These are phyloP conservation scores for Amblyteles armatorius DNA, from an alignment of 2,888 invertebrate species.

Conservation along the genomic window DNA sequence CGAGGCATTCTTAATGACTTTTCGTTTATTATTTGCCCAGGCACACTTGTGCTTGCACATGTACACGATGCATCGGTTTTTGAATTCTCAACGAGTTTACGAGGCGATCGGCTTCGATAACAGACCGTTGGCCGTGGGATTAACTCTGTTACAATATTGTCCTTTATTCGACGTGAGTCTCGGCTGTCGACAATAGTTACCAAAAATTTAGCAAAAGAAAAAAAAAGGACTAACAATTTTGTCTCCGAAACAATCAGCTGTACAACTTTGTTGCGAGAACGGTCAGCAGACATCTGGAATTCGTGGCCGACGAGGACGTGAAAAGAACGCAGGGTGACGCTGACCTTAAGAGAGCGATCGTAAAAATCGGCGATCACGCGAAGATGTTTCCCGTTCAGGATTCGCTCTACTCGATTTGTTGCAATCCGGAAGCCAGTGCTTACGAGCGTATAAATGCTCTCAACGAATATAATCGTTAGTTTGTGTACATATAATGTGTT, in stretches of 20 bases:
- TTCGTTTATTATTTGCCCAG: conserved; percentile 14
- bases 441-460: conserved; percentile 62
- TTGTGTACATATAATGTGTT: conserved; percentile 35
- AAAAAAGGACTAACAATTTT: not conserved
- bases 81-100: conserved; percentile 51
- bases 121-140: conserved; percentile 52
- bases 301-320: conserved; percentile 52
- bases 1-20: not conserved
- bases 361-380: conserved; percentile 37
- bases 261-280: conserved; percentile 57
- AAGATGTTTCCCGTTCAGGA: conserved; percentile 58
- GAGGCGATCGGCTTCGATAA: conserved; percentile 55
- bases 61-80: conserved; percentile 61
- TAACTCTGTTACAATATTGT: conserved; percentile 58
- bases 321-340: conserved; percentile 50
- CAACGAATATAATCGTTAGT: conserved; percentile 21
- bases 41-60: conserved; percentile 53
- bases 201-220: not conserved
- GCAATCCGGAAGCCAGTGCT: conserved; percentile 37
- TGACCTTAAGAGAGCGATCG: conserved; percentile 48
- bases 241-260: conserved; percentile 28
- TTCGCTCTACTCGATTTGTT: conserved; percentile 52
- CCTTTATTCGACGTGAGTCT: conserved; percentile 63
- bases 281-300: conserved; percentile 51
- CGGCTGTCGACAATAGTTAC: not conserved